These are phyloP conservation scores for Laspeyria flexula DNA, from an alignment of 2,888 invertebrate genomes.

Conservation along the genomic window DNA sequence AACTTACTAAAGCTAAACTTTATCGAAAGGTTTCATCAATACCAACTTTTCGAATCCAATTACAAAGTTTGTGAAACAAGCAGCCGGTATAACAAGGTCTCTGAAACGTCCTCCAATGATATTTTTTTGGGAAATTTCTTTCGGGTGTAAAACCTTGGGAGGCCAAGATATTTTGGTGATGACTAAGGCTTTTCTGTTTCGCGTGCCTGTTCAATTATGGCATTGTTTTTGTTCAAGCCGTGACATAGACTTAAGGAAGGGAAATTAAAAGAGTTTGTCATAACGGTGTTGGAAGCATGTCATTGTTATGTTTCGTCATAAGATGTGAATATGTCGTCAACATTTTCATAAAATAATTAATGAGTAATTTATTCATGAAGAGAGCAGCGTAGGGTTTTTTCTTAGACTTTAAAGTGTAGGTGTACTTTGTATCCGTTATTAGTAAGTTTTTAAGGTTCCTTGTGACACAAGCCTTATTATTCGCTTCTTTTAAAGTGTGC, in stretches of 20 bases:
- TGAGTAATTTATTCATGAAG: no score
- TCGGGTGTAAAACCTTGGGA: background rate
- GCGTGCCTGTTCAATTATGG: constrained; percentile 24
- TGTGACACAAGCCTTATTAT: no score
- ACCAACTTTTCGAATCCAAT: constrained; percentile 48
- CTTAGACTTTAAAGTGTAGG: no score
- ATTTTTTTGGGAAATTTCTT: constrained; percentile 4
- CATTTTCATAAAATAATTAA: no score
- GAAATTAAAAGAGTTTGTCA: constrained; percentile 8
- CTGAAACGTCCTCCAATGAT: constrained; percentile 3
- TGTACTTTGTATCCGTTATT: no score
- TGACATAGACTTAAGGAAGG: constrained; percentile 16
- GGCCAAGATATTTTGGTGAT: constrained; percentile 22
- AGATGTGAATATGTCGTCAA: no score
- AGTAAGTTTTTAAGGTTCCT: no score
- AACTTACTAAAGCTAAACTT: constrained; percentile 25
- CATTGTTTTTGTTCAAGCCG: constrained; percentile 27
- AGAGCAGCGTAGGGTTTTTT: no score
- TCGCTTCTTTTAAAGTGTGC: no score
- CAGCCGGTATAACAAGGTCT: constrained; percentile 24
- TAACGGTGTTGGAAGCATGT: no score
- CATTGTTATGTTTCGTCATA: no score
- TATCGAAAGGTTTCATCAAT: constrained; percentile 43
- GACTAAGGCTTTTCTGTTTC: constrained; percentile 26
- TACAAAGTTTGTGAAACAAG: constrained; percentile 36